Evolutionary conservation across 2,888 invertebrate species (phyloP), one percentile per base, ranked within the genome.

Genomic region (Ptilodon capucinus): DNA sequence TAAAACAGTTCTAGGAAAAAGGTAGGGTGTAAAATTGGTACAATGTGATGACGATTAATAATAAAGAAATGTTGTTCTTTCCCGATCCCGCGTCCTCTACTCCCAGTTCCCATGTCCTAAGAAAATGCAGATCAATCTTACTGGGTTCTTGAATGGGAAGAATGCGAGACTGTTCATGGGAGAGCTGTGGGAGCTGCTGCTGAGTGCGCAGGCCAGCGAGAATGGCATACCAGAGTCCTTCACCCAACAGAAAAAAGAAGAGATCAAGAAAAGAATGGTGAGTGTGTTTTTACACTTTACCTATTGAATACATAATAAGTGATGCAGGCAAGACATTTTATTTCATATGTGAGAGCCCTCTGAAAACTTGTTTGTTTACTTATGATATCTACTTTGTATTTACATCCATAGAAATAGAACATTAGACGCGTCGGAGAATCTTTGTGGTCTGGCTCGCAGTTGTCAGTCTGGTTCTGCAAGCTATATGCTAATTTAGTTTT

Each of bases 91-190:
- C 74, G 64, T 75, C 80, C 79, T 59, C 80, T 78, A 74, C 81
- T 90, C 92, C 81, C 92, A 97, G 97, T 96, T 94, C 91, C 98
- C 98, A 44, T 98, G 99, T 92, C 98, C 98, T 41, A 97, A 98
- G 88, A 97, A 98, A 90, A 99, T 99, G 95, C 99, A 99, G 94
- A 99, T 99, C 78, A 99, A 99, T 91, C 92, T 99, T 86, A 99
- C 99, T 39, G 99, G 99, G 40, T 99, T 99, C 87, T 92, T 99
- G 55, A 99, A 99, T 81, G 98, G 98, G 9, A 97, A 98, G 85
- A 98, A 99, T 88, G 98, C 99, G 14, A 93, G 99, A 34, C 95
- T 97, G 68, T 99, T 99, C 86, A 98, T 99, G 97, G 96, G 96
- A 3, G 99, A 99, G 84, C 92, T 99, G 44, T 99, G 99, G 99